phyloP scores from a whole-genome alignment of 1,140 invertebrate genomes.

The Trachymyrmex septentrionalis region DNA sequence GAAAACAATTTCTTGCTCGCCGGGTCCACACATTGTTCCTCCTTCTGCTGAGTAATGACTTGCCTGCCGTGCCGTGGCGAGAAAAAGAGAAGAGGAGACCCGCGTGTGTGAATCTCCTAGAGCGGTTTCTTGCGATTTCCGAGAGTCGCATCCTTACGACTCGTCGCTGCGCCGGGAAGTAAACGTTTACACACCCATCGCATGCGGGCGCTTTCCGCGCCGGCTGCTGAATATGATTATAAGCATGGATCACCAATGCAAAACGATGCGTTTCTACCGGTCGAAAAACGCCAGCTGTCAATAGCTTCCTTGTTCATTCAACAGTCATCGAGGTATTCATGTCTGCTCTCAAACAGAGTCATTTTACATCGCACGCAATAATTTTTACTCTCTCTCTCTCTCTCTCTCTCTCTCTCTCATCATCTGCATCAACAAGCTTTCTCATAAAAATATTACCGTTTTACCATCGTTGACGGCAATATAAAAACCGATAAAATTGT shows the following conservation, averaged over 20 bases:
- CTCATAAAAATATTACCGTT: not conserved
- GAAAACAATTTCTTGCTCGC: slow-evolving; percentile 73
- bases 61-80: slow-evolving; percentile 20
- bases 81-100: slow-evolving; percentile 15
- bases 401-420: not conserved
- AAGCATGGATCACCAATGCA: slow-evolving; percentile 5
- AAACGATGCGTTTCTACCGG: not conserved
- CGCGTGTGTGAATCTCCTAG: slow-evolving; percentile 46
- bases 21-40: slow-evolving; percentile 63
- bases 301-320: slow-evolving; percentile 12
- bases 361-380: not conserved
- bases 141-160: slow-evolving; percentile 18
- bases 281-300: slow-evolving; percentile 32
- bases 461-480: not conserved
- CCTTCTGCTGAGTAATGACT: slow-evolving; percentile 73
- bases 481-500: slow-evolving; percentile 18
- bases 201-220: not conserved
- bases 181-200: slow-evolving; percentile 48
- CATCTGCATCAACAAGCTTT: not conserved
- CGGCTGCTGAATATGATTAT: slow-evolving; percentile 39
- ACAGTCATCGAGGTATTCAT: not conserved
- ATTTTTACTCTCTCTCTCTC: not conserved
- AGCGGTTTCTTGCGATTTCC: slow-evolving; percentile 53
- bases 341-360: slow-evolving; percentile 9
- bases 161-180: slow-evolving; percentile 30